Evolutionary conservation across 2,888 invertebrate species (phyloP).

Genomic region (Cyclophora punctaria): DNA sequence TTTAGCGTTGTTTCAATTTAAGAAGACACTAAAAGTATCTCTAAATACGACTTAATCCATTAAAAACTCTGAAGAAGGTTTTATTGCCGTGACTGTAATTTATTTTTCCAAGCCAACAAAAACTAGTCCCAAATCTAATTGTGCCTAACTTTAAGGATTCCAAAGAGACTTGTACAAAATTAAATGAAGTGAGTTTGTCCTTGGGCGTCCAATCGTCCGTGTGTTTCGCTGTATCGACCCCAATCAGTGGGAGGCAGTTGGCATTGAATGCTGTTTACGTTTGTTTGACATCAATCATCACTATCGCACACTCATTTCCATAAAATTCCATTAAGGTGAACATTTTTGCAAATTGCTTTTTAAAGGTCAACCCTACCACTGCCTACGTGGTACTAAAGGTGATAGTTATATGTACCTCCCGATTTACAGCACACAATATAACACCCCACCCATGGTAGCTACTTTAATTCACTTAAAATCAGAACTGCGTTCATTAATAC

Average conservation of each 20-base stretch:
- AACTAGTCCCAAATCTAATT: not conserved
- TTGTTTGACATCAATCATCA: constrained; percentile 34
- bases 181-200: not conserved
- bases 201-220: not conserved
- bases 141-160: not conserved
- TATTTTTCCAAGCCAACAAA: too few species aligned
- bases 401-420: too few species aligned
- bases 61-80: too few species aligned
- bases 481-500: too few species aligned
- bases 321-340: constrained; percentile 26
- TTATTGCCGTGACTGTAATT: too few species aligned
- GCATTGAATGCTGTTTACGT: constrained; percentile 22
- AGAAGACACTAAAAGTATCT: too few species aligned
- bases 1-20: too few species aligned
- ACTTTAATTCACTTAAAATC: too few species aligned
- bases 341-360: constrained; percentile 26
- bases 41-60: too few species aligned
- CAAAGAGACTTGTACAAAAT: not conserved
- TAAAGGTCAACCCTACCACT: constrained; percentile 16
- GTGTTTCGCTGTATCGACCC: not conserved
- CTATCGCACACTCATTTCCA: constrained; percentile 27
- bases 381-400: too few species aligned
- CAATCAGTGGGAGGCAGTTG: constrained; percentile 11
- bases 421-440: too few species aligned
- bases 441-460: too few species aligned